phyloP scores from a whole-genome alignment of 2,797 vertebrate genomes.

The Paedocypris micromegethes region DNA sequence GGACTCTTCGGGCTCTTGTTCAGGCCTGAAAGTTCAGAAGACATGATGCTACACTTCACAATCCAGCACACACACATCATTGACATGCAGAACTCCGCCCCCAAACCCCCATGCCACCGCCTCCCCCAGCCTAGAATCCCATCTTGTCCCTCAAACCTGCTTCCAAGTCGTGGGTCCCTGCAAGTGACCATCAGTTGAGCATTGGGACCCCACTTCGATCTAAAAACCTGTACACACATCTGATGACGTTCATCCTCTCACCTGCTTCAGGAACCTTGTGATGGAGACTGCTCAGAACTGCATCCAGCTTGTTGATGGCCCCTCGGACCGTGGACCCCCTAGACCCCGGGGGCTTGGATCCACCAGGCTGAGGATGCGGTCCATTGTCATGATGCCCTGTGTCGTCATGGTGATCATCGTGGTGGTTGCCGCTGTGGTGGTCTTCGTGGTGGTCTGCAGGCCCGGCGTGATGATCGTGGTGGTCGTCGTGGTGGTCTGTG shows the following conservation, averaged over 20 bases:
- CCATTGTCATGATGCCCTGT: conserved; percentile 30
- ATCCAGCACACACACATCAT: too few relatives aligned
- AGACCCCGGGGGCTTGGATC: conserved; percentile 47
- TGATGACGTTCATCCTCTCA: conserved; percentile 24
- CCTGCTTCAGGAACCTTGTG: conserved; percentile 57
- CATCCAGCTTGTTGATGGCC: conserved; percentile 62
- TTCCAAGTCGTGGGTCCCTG: too few relatives aligned
- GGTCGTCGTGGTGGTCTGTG: conserved; percentile 6
- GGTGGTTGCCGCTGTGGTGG: conserved; percentile 21
- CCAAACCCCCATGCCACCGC: too few relatives aligned
- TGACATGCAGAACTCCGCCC: too few relatives aligned
- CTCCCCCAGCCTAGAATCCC: too few relatives aligned
- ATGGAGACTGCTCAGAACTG: conserved; percentile 62
- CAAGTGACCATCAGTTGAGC: too few relatives aligned
- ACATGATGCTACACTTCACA: neutral
- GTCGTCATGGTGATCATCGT: conserved; percentile 22
- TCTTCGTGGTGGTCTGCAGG: conserved; percentile 35
- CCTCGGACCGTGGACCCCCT: conserved; percentile 22
- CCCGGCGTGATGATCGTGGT: conserved; percentile 33
- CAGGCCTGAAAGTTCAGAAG: conserved; percentile 50
- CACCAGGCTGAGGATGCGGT: conserved; percentile 6
- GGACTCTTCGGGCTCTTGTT: conserved; percentile 67
- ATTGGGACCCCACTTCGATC: too few relatives aligned
- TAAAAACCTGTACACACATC: too few relatives aligned
- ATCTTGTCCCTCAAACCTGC: too few relatives aligned